Conservation (phyloP, 2,888 invertebrate species). For the Falcaria lacertinaria region DNA sequence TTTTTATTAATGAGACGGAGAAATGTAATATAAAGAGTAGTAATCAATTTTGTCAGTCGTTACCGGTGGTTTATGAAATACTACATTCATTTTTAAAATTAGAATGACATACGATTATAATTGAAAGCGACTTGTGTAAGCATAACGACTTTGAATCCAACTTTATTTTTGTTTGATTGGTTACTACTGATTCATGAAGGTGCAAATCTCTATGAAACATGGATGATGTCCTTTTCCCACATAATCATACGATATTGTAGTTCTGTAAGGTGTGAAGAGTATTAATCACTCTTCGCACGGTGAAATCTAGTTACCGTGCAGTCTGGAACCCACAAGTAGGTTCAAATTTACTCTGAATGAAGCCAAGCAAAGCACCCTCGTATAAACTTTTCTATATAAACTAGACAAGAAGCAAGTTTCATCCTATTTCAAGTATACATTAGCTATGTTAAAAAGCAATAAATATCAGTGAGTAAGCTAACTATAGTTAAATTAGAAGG, state of each 20-base stretch:
- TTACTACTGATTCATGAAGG: too few species aligned
- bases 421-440: neutral
- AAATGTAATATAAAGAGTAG: constrained; percentile 14
- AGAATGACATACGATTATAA: too few species aligned
- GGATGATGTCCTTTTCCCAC: too few species aligned
- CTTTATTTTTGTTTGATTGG: too few species aligned
- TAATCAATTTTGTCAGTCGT: constrained; percentile 11
- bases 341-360: constrained; percentile 2
- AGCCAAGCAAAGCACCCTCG: constrained; percentile 19
- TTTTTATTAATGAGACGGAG: constrained; percentile 11
- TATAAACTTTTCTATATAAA: constrained; percentile 20
- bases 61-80: neutral
- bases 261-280: too few species aligned
- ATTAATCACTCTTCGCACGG: too few species aligned
- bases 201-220: too few species aligned
- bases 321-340: too few species aligned
- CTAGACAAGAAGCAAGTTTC: neutral
- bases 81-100: neutral
- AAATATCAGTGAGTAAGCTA: constrained; percentile 4
- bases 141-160: too few species aligned
- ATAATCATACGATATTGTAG: too few species aligned
- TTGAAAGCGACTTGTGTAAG: too few species aligned
- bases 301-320: too few species aligned
- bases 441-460: constrained; percentile 2
- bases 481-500: constrained; percentile 1